Percentiles rank a stretch among this genome's conserved stretches.
Evolutionary conservation across 1,140 invertebrate species (phyloP).

Genomic region (Gryllus bimaculatus): DNA sequence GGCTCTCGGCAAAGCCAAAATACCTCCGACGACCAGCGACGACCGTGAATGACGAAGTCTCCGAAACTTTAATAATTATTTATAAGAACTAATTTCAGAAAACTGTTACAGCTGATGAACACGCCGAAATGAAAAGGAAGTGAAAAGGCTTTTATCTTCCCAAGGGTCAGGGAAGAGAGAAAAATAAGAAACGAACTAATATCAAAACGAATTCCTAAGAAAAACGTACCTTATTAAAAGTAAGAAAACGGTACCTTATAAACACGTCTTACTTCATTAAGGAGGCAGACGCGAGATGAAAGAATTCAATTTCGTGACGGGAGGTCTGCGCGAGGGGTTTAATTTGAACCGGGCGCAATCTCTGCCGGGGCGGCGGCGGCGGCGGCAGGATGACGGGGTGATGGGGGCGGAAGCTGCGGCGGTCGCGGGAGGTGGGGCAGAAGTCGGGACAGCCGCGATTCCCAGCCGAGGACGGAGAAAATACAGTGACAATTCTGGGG

Average conservation of each 20-base stretch:
- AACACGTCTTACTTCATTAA: conserved; percentile 5
- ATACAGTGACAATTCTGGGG: too few relatives aligned
- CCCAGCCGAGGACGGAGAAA: too few relatives aligned
- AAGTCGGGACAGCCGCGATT: neutral
- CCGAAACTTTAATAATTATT: neutral
- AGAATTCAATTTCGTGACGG: conserved; percentile 1
- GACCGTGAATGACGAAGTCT: neutral
- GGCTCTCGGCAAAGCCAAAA: neutral
- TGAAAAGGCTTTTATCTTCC: neutral
- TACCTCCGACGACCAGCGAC: neutral
- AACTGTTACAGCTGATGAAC: neutral
- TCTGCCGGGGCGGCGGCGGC: neutral
- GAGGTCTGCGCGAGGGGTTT: neutral
- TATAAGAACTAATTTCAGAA: neutral
- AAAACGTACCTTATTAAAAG: conserved; percentile 1
- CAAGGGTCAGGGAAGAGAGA: neutral
- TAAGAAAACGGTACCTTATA: neutral
- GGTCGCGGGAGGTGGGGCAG: too few relatives aligned
- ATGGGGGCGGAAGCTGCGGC: too few relatives aligned
- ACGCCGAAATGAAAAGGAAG: neutral
- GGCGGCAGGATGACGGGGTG: neutral
- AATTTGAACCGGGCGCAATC: neutral
- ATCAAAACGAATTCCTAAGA: conserved; percentile 1
- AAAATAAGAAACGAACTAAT: neutral
- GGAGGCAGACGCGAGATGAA: neutral